Base-by-base conservation (phyloP, 2,113 vertebrate species). In the Thalassoma bifasciatum region DNA sequence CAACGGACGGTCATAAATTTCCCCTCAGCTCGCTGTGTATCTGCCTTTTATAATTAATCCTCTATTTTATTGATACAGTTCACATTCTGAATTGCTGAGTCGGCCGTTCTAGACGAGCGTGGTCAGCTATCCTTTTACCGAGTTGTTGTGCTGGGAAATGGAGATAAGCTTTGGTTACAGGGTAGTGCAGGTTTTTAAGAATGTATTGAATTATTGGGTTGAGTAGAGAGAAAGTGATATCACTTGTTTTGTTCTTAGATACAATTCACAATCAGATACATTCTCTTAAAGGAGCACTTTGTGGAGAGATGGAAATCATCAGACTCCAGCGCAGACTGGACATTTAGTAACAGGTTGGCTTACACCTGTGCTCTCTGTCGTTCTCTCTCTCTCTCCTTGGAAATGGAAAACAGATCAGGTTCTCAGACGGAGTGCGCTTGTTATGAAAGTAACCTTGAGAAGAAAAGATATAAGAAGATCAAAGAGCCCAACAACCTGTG, bases 371-470 rank as follows among this genome's bases (percentile, higher is more conserved):
- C 62, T 66, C 38, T 11, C n/a, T n/a, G n/a, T n/a, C n/a, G n/a
- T n/a, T n/a, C 30, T 30, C 30, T 6, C 6, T 30, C 16, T 34
- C 2, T 44, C 22, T 50, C 16, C 36, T 10, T 67, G 68, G 69
- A 75, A 72, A 76, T 44, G 46, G 36, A 47, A 68, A 67, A 42
- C 26, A 19, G 44, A 66, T 61, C 0, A 1, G 26, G 26, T 72
- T 77, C n/a, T 60, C 26, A 0, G 13, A 63, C 11, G 1, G 44
- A 51, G 61, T 30, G 57, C 42, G 2, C 26, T 47, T 59, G 72
- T 70, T 83, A 63, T 77, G 66, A 57, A 79, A 72, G 49, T 75
- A 65, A 88, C 75, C 84, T 88, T 85, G 75, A 75, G 52, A 62
- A 72, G 62, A 65, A 19, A 49, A 51, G 71, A 60, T 83, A 60